Conservation (phyloP, 2,797 vertebrate genomes). For the Cirrhinus molitorella region DNA sequence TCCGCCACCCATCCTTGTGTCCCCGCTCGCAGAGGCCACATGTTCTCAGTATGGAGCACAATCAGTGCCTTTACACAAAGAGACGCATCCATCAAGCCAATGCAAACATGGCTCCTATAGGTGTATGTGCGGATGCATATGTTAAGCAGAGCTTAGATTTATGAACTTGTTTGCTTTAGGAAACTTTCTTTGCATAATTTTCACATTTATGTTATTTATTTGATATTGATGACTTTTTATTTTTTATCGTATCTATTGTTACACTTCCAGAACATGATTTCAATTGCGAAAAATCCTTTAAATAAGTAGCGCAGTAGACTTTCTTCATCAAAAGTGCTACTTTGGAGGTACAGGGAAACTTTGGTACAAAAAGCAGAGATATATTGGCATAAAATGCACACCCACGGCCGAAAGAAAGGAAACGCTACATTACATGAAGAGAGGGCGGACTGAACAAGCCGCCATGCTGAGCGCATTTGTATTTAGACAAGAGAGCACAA, state of each 20-base stretch:
- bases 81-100: conserved; percentile 50
- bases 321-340: conserved; percentile 53
- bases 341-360: conserved; percentile 57
- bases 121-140: conserved; percentile 19
- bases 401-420: conserved; percentile 71
- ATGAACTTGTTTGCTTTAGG: conserved; percentile 25
- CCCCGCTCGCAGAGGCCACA: conserved; percentile 53
- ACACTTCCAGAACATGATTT: too few relatives aligned
- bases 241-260: neutral
- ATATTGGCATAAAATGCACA: conserved; percentile 78
- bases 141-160: conserved; percentile 21
- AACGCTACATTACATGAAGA: conserved; percentile 72
- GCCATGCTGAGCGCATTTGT: conserved; percentile 82
- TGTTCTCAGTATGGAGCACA: conserved; percentile 61
- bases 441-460: conserved; percentile 80
- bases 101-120: conserved; percentile 47
- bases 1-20: conserved; percentile 54
- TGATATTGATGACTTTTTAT: neutral
- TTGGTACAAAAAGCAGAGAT: conserved; percentile 68
- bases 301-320: too few relatives aligned
- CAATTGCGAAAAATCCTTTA: too few relatives aligned
- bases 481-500: conserved; percentile 82
- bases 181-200: conserved; percentile 22
- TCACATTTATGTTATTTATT: neutral
- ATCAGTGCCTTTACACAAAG: conserved; percentile 56